Evolutionary conservation across 2,113 vertebrate species (phyloP), one percentile per base, ranked within the genome.

Genomic region (Aegotheles bennettii): DNA sequence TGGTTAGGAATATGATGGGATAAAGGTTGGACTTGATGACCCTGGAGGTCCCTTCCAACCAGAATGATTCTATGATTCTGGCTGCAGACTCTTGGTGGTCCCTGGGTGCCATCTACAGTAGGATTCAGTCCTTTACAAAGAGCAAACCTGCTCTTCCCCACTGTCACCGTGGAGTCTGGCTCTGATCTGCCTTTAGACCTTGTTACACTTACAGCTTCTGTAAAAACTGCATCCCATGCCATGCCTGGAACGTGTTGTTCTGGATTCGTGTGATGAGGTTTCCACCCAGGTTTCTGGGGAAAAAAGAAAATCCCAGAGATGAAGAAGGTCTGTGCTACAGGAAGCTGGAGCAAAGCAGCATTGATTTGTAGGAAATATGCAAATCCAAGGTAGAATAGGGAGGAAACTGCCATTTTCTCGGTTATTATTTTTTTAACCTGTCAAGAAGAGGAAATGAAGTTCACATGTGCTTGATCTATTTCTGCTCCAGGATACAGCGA

Each of bases 151-250:
- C 50, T 64, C 48, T 45, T 42, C 16, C 51, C 54, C 13, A 3
- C 28, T 31, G 43, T 42, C 50, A 3, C 50, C 6, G 19, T 2
- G 1, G 33, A 33, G 9, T 33, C 56, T 25, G 0, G 0, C 43
- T 54, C 74, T 21, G 6, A 54, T 29, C 28, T 28, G 5, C 54
- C 54, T 57, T 69, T 10, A 61, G 31, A 57, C 65, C 47, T 33
- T 45, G 47, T 50, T 47, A 61, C 40, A 97, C 97, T 98, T 95
- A 97, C 93, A 98, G 10, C 26, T 94, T 84, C 40, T 91, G 75
- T 57, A 98, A 89, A 93, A 97, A 97, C 78, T 82, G 91, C 94
- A 96, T 87, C 68, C 96, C 80, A 3, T 97, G 97, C 97, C 97
- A 97, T 23, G 97, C 67, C 77, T 93, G 75, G 91, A 98, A 98